These are phyloP conservation scores for Cyprinodon tularosa DNA, from an alignment of 2,113 vertebrate species.

Conservation along the genomic window DNA sequence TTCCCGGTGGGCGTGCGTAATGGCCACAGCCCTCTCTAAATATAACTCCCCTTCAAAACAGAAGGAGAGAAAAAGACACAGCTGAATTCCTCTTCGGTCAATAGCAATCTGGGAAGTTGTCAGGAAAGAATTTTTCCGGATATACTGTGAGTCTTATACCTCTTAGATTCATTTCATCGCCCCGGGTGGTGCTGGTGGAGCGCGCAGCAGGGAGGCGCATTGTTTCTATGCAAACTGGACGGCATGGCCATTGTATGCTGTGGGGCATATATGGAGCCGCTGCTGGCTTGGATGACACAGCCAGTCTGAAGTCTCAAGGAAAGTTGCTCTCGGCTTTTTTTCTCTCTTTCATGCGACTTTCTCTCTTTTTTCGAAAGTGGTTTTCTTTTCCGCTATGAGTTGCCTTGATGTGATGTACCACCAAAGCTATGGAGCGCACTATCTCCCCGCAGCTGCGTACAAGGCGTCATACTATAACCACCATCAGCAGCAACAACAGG, in stretches of 20 bases:
- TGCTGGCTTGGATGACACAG: conserved; percentile 55
- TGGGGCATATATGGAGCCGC: conserved; percentile 79
- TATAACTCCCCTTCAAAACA: conserved; percentile 69
- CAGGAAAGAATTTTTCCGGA: conserved; percentile 36
- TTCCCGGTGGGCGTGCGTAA: conserved; percentile 72
- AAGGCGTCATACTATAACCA: conserved; percentile 82
- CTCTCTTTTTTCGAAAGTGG: conserved; percentile 45
- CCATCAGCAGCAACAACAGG: conserved; percentile 87
- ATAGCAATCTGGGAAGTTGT: conserved; percentile 54
- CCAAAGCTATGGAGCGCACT: conserved; percentile 89
- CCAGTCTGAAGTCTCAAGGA: conserved; percentile 63
- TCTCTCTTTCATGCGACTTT: conserved; percentile 46
- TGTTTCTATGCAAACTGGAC: conserved; percentile 81
- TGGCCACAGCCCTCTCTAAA: conserved; percentile 69
- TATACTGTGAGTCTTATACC: conserved; percentile 43
- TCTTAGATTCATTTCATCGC: conserved; percentile 60
- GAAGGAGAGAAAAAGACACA: conserved; percentile 41
- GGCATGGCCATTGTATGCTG: conserved; percentile 77
- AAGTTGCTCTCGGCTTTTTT: conserved; percentile 36
- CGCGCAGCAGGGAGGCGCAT: conserved; percentile 73
- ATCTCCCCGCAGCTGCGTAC: conserved; percentile 83
- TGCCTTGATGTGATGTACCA: conserved; percentile 94
- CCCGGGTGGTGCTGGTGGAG: conserved; percentile 71
- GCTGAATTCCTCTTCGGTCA: conserved; percentile 73
- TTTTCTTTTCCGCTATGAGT: conserved; percentile 85